Evolutionary conservation across 2,797 vertebrate species (phyloP), one percentile per base, ranked within the genome.

Genomic region (Knipowitschia caucasica): DNA sequence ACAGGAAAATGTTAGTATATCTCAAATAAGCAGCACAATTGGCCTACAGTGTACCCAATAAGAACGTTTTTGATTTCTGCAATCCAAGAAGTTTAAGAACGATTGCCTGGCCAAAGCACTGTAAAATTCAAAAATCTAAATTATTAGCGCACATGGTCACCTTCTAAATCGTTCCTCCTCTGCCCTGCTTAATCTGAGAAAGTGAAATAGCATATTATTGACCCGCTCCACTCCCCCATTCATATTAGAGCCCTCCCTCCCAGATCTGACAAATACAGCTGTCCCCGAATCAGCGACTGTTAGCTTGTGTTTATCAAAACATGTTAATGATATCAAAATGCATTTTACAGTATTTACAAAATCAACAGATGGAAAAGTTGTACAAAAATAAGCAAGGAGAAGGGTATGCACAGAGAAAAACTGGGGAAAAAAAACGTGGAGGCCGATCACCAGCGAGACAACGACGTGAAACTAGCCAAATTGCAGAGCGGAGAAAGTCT

Each of bases 301-400:
- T 84, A 64, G 58, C 63, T 75, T 61, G 71, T 84, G 85, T 81
- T 69, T 91, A 90, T 91, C 87, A 92, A 92, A 91, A 92, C 89
- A 92, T 89, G 89, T 92, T 87, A 89, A 91, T 91, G 91, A 92
- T 92, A 92, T 92, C 90, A 92, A 92, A 92, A 92, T 90, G 87
- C 90, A 91, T 89, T 92, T 81, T 92, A 92, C 91, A 92, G 80
- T 92, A 92, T 92, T 92, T 92, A 92, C 90, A 92, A 71, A 82
- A 72, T 60, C n/a, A 67, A 78, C 72, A 62, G 39, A 84, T 71
- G 78, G 70, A 25, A 73, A 63, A 81, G 59, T 79, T 77, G 62
- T 74, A 84, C 59, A 75, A 81, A 62, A 67, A 74, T 61, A 39
- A 65, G 57, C 67, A 45, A 50, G 54, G 14, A 36, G 45, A 53